These are phyloP conservation scores for Malurus alboscapulatus DNA, from an alignment of 2,113 vertebrate species.

Conservation along the genomic window DNA sequence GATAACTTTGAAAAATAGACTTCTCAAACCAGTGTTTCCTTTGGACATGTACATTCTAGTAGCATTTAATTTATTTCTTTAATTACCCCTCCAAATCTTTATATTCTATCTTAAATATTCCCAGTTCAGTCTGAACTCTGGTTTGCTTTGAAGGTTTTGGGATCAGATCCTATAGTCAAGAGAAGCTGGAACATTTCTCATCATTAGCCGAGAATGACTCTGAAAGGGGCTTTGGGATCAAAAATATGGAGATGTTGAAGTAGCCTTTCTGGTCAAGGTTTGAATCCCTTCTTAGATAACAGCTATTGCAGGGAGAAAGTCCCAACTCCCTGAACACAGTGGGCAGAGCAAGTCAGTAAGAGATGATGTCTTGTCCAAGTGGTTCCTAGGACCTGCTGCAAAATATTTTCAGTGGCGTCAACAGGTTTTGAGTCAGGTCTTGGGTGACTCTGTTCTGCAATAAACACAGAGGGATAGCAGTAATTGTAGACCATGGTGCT, in stretches of 20 bases:
- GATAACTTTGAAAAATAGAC: neutral
- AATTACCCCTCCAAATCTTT: neutral
- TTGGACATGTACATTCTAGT: neutral
- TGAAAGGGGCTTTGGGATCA: neutral
- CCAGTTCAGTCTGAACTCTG: neutral
- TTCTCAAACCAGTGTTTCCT: neutral
- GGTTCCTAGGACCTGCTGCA: neutral
- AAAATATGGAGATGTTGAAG: neutral
- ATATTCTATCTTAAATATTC: neutral
- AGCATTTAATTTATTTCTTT: constrained; percentile 15
- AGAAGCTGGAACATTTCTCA: neutral
- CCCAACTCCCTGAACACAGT: neutral
- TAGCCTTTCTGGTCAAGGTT: neutral
- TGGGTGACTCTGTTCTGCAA: neutral
- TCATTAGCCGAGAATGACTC: neutral
- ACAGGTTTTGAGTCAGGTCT: constrained; percentile 1
- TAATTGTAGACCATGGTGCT: neutral
- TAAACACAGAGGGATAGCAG: neutral
- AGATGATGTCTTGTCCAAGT: neutral
- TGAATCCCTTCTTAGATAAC: neutral
- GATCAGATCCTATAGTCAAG: neutral
- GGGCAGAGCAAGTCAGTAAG: neutral
- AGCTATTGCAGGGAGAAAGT: neutral
- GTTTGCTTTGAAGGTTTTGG: neutral
- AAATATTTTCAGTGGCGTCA: neutral